Conservation (phyloP, 2,797 vertebrate species). For the Pagetopsis macropterus region DNA sequence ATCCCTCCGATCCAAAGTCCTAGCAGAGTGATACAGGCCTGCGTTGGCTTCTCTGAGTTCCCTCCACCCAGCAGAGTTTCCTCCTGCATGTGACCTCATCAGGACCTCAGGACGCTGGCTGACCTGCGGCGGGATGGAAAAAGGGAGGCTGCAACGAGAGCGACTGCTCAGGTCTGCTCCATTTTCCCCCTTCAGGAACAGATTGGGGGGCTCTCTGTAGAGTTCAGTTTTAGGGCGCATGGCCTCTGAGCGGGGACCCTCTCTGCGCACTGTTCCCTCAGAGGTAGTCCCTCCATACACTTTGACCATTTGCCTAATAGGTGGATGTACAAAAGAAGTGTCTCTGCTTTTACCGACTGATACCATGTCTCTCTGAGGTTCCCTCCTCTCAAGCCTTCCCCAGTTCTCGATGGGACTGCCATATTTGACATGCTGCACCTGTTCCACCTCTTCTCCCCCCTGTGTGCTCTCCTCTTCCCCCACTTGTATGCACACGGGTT, state of each 20-base stretch:
- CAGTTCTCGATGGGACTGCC: constrained; percentile 57
- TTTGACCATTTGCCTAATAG: constrained; percentile 70
- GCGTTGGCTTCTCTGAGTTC: constrained; percentile 78
- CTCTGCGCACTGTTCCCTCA: constrained; percentile 70
- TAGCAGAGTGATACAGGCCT: constrained; percentile 73
- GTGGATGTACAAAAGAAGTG: constrained; percentile 59
- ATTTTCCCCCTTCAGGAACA: constrained; percentile 76
- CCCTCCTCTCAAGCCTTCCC: constrained; percentile 59
- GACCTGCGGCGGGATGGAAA: constrained; percentile 70
- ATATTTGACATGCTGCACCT: constrained; percentile 58
- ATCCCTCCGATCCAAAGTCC: constrained; percentile 81
- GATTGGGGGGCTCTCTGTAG: constrained; percentile 76
- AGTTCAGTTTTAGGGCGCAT: constrained; percentile 78
- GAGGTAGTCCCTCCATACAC: constrained; percentile 65
- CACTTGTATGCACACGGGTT: constrained; percentile 35
- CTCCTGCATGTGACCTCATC: constrained; percentile 76
- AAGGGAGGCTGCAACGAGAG: constrained; percentile 73
- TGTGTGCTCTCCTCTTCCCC: constrained; percentile 51
- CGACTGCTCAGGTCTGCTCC: constrained; percentile 71
- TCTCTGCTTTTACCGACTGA: constrained; percentile 62
- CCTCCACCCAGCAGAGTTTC: constrained; percentile 69
- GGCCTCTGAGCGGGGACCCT: constrained; percentile 73
- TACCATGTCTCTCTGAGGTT: constrained; percentile 61
- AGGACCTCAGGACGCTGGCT: constrained; percentile 77
- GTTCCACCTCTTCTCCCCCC: constrained; percentile 64